phyloP scores from a whole-genome alignment of 2,888 invertebrate genomes.

The Melitaea athalia region DNA sequence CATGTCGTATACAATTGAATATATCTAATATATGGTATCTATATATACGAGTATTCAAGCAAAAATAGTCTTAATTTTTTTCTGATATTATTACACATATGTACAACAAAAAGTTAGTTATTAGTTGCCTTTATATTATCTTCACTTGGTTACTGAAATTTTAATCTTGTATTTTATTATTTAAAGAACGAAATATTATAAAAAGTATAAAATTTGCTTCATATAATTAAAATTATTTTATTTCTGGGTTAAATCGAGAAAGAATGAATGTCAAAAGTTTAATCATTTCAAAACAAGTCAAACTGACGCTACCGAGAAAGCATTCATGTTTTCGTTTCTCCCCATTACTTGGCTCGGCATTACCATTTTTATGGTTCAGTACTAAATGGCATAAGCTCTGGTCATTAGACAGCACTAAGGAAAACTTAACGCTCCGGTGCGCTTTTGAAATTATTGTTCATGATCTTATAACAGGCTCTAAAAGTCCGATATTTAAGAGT shows the following conservation, averaged over 20 bases:
- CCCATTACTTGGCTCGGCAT: conserved; percentile 56
- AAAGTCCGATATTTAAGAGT: conserved; percentile 2
- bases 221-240: background rate
- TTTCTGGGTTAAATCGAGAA: background rate
- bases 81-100: too few species aligned
- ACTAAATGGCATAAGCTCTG: conserved; percentile 58
- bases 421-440: conserved; percentile 49
- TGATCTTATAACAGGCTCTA: conserved; percentile 40
- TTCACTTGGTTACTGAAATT: too few species aligned
- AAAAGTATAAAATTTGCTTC: background rate
- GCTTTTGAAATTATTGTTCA: conserved; percentile 53
- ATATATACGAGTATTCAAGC: too few species aligned
- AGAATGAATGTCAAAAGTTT: conserved; percentile 9
- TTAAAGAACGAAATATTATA: background rate
- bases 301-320: conserved; percentile 9
- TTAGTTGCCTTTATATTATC: too few species aligned
- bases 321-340: conserved; percentile 54
- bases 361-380: conserved; percentile 69
- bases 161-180: too few species aligned
- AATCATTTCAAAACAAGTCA: conserved; percentile 14
- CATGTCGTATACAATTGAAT: too few species aligned
- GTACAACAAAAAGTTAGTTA: too few species aligned
- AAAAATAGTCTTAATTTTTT: too few species aligned
- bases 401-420: conserved; percentile 58
- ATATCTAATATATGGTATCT: too few species aligned